Base-by-base conservation (phyloP, 35 echinoderm and acorn worm species). In the Chiridota heheva region DNA sequence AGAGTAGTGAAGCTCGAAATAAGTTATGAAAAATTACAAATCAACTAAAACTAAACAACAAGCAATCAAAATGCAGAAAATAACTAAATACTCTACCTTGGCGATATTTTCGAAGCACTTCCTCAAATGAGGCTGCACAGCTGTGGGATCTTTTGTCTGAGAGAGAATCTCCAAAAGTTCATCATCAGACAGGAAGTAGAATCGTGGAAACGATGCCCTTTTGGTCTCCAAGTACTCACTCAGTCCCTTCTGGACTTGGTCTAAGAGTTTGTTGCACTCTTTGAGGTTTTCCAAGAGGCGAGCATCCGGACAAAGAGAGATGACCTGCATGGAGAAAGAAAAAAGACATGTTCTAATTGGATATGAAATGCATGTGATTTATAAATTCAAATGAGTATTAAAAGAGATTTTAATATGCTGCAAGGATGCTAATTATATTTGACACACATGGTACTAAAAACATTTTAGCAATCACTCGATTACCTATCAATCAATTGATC, bases 41-140 rank as follows among this genome's bases (percentile, higher is more conserved):
- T n/a, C n/a, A n/a, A n/a, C n/a, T n/a, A n/a, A n/a, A n/a, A n/a
- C n/a, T n/a, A n/a, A n/a, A n/a, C n/a, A n/a, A n/a, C n/a, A n/a
- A n/a, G n/a, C n/a, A n/a, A n/a, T n/a, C n/a, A n/a, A n/a, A n/a
- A n/a, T n/a, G n/a, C n/a, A n/a, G 26, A 7, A 26, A 63, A 10
- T 63, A 7, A 63, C 15, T 74, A 13, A 40, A 27, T 47, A 13
- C 18, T 36, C 65, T 84, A 97, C 93, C 84, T 64, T 97, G 22
- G 93, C 93, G 49, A 97, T 88, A 47, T 97, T 97, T 73, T 97
- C 93, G 78, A 97, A 97, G 75, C 93, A 97, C 68, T 97, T 97
- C 60, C 93, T 91, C 45, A 97, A 73, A 66, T 97, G 93, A 20
- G 93, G 93, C 64, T 97, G 93, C 30, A 97, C 93, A 5, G 93